These are phyloP conservation scores for Cryptosula pallasiana DNA, from an alignment of 2,888 invertebrate species.

Conservation along the genomic window DNA sequence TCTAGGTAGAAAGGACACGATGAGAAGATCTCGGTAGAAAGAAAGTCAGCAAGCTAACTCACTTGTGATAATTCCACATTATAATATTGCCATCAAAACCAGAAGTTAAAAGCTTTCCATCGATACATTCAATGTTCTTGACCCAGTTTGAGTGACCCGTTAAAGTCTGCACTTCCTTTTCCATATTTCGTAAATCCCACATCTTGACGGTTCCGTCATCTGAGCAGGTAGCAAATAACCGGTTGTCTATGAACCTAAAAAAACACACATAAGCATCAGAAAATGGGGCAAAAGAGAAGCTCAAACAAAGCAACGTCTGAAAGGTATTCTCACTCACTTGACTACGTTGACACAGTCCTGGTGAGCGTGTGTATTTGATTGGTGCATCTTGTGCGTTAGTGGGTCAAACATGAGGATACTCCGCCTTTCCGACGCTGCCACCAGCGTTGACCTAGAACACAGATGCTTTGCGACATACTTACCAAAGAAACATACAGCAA, in stretches of 20 bases:
- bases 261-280: too few relatives aligned
- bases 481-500: too few relatives aligned
- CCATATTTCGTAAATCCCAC: constrained; percentile 85
- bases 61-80: constrained; percentile 88
- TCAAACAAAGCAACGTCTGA: too few relatives aligned
- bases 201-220: constrained; percentile 87
- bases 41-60: too few relatives aligned
- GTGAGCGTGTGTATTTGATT: constrained; percentile 75
- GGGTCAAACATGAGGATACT: constrained; percentile 83
- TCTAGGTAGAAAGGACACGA: too few relatives aligned
- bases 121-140: constrained; percentile 84
- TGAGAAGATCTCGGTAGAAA: too few relatives aligned
- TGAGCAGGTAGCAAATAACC: constrained; percentile 86
- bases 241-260: constrained; percentile 74
- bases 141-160: constrained; percentile 91
- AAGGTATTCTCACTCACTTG: constrained; percentile 69
- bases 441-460: constrained; percentile 66
- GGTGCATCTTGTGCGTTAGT: constrained; percentile 68
- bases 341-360: constrained; percentile 87
- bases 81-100: constrained; percentile 89
- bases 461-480: too few relatives aligned
- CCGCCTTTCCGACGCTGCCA: constrained; percentile 85
- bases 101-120: constrained; percentile 79
- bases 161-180: constrained; percentile 69
- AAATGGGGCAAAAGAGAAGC: too few relatives aligned